Conservation (phyloP, 2,888 invertebrate species). For the Mimachlamys varia region DNA sequence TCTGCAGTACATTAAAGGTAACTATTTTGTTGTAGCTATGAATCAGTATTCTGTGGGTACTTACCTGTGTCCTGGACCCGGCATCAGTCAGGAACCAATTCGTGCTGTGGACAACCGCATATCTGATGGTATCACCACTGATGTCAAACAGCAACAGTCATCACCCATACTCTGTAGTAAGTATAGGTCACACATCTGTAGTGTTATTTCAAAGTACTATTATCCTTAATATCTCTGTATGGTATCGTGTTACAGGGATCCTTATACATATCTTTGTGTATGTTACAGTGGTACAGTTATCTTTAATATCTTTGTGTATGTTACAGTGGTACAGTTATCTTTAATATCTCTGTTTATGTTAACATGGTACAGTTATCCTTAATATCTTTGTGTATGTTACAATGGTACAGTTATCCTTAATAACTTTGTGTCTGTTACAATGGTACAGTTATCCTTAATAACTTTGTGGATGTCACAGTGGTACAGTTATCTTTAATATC, state of each 20-base stretch:
- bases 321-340: neutral
- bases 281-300: neutral
- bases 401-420: neutral
- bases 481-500: neutral
- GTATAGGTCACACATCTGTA: neutral
- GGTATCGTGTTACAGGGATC: no score
- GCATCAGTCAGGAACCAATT: neutral
- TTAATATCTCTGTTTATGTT: neutral
- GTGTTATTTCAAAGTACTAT: no score
- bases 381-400: neutral
- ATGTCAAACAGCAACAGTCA: neutral
- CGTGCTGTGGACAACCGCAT: neutral
- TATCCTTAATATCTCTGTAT: neutral
- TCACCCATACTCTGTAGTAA: conserved; percentile 5
- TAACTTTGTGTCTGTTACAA: neutral
- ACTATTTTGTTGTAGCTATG: neutral
- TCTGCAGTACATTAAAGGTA: no score
- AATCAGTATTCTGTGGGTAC: neutral
- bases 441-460: neutral
- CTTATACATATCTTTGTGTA: neutral
- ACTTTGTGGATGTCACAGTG: neutral
- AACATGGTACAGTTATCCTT: no score
- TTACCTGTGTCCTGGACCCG: neutral
- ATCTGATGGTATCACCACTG: neutral
- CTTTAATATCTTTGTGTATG: neutral